These are phyloP conservation scores for Eulemur mongoz DNA, from an alignment of 2,797 vertebrate genomes.

Conservation along the genomic window DNA sequence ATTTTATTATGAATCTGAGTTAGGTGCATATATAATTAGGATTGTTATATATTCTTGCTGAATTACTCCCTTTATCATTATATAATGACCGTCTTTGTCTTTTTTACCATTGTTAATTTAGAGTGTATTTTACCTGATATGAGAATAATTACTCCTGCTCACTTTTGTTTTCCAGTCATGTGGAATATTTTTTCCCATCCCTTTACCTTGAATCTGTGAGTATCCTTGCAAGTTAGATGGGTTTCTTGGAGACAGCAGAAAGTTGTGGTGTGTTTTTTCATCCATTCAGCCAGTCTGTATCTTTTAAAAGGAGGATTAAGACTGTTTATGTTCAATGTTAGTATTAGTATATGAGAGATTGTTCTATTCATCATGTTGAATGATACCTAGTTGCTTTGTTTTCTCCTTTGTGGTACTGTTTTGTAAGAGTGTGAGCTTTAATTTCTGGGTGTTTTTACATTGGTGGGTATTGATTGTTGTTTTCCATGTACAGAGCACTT, in stretches of 20 bases:
- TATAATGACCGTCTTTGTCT: not conserved
- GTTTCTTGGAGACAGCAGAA: not conserved
- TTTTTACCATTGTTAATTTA: not conserved
- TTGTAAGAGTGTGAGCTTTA: not conserved
- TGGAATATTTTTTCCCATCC: not conserved
- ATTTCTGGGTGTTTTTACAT: not conserved
- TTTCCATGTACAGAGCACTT: not conserved
- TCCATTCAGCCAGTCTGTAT: not conserved
- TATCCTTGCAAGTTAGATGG: not conserved
- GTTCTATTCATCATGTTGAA: not conserved
- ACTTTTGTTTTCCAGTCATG: not conserved
- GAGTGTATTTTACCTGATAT: not conserved
- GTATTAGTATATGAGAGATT: not conserved
- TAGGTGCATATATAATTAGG: no score
- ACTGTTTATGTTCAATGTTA: not conserved
- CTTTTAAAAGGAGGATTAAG: not conserved
- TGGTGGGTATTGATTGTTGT: not conserved
- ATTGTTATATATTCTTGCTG: not conserved
- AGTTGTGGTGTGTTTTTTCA: not conserved
- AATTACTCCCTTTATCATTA: not conserved
- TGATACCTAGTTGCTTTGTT: not conserved
- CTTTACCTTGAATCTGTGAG: not conserved
- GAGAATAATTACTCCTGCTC: not conserved
- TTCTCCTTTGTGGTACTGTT: not conserved
- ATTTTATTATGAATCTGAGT: no score